phyloP scores from a whole-genome alignment of 2,113 vertebrate species.

The Phylloscopus trochilus region DNA sequence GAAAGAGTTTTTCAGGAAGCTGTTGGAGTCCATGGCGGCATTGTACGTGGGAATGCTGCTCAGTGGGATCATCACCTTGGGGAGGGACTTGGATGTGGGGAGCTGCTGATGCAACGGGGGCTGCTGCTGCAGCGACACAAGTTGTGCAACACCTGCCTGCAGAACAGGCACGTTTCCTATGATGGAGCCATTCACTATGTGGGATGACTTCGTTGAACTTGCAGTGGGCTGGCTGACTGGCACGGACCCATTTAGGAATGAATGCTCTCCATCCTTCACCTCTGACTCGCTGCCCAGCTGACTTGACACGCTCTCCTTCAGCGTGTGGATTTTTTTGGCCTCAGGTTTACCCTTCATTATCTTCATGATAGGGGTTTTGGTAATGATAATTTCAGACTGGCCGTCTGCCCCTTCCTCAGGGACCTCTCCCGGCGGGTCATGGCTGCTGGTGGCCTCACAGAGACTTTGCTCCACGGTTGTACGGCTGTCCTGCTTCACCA shows the following conservation, averaged over 20 bases:
- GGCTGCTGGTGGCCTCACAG: conserved; percentile 34
- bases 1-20: conserved; percentile 96
- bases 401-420: conserved; percentile 61
- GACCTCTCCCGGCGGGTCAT: conserved; percentile 29
- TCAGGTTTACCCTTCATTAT: conserved; percentile 93
- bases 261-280: conserved; percentile 76
- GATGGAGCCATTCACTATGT: conserved; percentile 81
- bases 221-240: conserved; percentile 75
- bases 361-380: conserved; percentile 97
- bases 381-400: conserved; percentile 89
- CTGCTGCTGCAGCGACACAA: conserved; percentile 88
- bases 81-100: conserved; percentile 87
- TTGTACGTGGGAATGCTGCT: conserved; percentile 98
- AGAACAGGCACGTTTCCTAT: conserved; percentile 89
- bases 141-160: conserved; percentile 88
- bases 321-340: conserved; percentile 86
- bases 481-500: conserved; percentile 80
- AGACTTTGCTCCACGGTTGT: conserved; percentile 85
- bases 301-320: conserved; percentile 76
- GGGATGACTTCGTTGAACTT: conserved; percentile 65
- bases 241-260: conserved; percentile 77
- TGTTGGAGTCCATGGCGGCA: conserved; percentile 94
- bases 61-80: conserved; percentile 97
- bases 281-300: conserved; percentile 52
- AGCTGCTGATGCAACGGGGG: conserved; percentile 73